These are phyloP conservation scores for Nibea coibor DNA, from an alignment of 2,113 vertebrate genomes.

Conservation along the genomic window DNA sequence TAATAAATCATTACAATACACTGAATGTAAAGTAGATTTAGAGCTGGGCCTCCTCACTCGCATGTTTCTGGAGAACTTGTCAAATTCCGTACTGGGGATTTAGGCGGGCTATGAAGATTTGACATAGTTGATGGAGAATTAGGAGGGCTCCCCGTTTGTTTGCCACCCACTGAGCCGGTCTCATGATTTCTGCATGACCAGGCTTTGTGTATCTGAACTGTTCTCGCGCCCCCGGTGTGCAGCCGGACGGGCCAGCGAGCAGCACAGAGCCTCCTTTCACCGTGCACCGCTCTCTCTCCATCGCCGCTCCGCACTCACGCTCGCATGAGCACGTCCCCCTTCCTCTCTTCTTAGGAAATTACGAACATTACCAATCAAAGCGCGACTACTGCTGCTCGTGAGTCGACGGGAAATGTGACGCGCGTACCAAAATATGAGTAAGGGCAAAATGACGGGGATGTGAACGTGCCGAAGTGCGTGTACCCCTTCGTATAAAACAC, in stretches of 20 bases:
- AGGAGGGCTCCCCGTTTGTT: constrained; percentile 62
- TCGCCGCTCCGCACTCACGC: neutral
- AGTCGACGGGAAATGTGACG: neutral
- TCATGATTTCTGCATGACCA: constrained; percentile 79
- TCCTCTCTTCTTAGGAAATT: neutral
- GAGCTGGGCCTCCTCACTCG: neutral
- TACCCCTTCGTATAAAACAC: constrained; percentile 21
- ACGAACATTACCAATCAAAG: neutral
- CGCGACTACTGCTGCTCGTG: neutral
- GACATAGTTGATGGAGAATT: constrained; percentile 62
- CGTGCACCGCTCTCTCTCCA: constrained; percentile 32
- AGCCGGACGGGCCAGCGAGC: constrained; percentile 27
- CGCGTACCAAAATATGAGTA: constrained; percentile 21
- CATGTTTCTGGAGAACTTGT: constrained; percentile 23
- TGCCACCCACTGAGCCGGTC: constrained; percentile 79
- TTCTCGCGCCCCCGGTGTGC: constrained; percentile 64
- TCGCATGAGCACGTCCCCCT: constrained; percentile 20
- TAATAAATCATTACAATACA: neutral
- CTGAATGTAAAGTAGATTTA: neutral
- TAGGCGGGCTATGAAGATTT: constrained; percentile 65
- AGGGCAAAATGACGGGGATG: neutral
- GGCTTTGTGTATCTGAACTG: constrained; percentile 75
- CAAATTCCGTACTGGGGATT: constrained; percentile 67
- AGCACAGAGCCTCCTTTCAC: constrained; percentile 74
- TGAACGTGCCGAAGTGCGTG: constrained; percentile 15